A percentile compares a stretch with the other conserved stretches of the same genome.
These are phyloP conservation scores for Heteromyza rotundicornis DNA, from an alignment of 2,888 invertebrate species.

Conservation along the genomic window DNA sequence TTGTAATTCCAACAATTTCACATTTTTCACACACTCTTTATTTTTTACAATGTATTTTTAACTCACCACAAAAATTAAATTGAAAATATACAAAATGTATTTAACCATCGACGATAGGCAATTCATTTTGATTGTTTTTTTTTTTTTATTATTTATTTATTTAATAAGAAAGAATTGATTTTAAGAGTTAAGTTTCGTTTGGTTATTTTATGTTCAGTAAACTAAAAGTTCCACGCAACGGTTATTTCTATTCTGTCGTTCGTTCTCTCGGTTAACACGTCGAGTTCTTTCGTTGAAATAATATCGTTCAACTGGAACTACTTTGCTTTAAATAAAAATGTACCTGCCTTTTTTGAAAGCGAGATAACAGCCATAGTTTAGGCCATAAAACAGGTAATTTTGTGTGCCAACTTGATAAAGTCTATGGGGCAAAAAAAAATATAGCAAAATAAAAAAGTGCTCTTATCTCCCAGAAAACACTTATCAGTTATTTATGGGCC, in stretches of 20 bases:
- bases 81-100: slow-evolving; percentile 55
- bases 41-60: background rate
- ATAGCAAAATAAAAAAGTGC: no score
- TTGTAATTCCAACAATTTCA: no score
- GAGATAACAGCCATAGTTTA: no score
- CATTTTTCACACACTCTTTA: background rate
- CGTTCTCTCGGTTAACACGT: slow-evolving; percentile 5
- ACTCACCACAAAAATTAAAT: slow-evolving; percentile 59
- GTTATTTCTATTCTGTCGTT: background rate
- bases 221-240: no score
- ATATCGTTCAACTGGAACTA: slow-evolving; percentile 12
- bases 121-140: slow-evolving; percentile 47
- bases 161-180: no score
- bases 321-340: slow-evolving; percentile 20
- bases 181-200: no score
- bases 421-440: no score
- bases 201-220: no score
- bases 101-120: slow-evolving; percentile 51
- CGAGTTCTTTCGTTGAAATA: slow-evolving; percentile 21
- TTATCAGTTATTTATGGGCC: background rate
- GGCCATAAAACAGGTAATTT: no score
- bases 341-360: slow-evolving; percentile 4
- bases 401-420: no score
- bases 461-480: no score
- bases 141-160: no score